Base-by-base conservation (phyloP, 2,113 vertebrate genomes). In the Gymnarchus niloticus region DNA sequence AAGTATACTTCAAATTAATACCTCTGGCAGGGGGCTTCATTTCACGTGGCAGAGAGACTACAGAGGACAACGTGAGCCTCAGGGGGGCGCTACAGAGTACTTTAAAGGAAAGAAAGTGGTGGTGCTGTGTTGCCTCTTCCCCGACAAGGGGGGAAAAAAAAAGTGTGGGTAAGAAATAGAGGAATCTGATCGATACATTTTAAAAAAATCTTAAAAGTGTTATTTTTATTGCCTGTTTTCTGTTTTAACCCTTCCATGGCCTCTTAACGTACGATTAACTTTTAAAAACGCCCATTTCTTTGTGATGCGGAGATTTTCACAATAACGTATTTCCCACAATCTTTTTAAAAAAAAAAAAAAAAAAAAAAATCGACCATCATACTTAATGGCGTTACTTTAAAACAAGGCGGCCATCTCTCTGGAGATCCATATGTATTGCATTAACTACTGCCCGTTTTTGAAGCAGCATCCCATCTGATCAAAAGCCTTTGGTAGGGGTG, bases 341-440 rank as follows among this genome's bases (percentile, higher is more conserved):
- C 94, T 95, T 93, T n/a, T n/a, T n/a, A n/a, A n/a, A n/a, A n/a
- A n/a, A n/a, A n/a, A n/a, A n/a, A n/a, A n/a, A n/a, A n/a, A n/a
- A 94, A 92, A 96, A 95, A 96, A 96, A 95, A 96, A 95, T 94
- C 95, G 93, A 96, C 80, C n/a, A 81, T 97, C 96, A 96, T 96
- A 96, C 93, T 91, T 96, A 98, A 96, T 95, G 94, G 96, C 90
- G 88, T 89, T 78, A 93, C 93, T 94, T 94, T 94, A 95, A 96
- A 93, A 95, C 94, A 92, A 73, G 93, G 89, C 92, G 87, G 89
- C 92, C 90, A 54, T 92, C 92, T 94, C 96, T 95, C 95, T 87
- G 3, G 95, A 94, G 96, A 94, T 94, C 95, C 92, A 91, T 96
- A 96, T 95, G 95, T 92, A 94, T 94, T 92, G 93, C 94, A 96